These are phyloP conservation scores for Drosophila ambigua DNA, from an alignment of 1,140 invertebrate species.

Conservation along the genomic window DNA sequence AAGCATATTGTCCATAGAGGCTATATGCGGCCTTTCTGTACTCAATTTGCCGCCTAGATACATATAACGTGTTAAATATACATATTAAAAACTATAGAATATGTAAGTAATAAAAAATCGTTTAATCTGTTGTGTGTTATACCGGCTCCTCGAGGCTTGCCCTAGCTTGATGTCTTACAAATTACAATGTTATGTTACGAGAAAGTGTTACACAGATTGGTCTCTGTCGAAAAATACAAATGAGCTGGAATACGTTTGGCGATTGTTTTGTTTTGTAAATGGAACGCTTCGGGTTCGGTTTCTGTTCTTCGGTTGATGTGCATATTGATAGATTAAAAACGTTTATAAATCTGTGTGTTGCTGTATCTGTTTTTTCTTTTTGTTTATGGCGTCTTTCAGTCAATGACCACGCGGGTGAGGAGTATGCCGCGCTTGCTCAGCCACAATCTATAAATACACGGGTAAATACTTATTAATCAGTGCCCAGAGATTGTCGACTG, in stretches of 20 bases:
- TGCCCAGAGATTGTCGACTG: conserved; percentile 18
- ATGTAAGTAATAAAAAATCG: conserved; percentile 44
- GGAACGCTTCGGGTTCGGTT: conserved; percentile 66
- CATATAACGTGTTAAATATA: conserved; percentile 29
- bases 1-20: conserved; percentile 2
- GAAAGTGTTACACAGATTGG: conserved; percentile 34
- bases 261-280: conserved; percentile 43
- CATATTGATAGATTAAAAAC: conserved; percentile 67
- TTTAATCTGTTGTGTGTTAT: conserved; percentile 37
- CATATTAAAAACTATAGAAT: conserved; percentile 47
- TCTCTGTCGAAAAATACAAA: conserved; percentile 46
- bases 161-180: conserved; percentile 50
- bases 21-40: conserved; percentile 29
- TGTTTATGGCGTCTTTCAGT: conserved; percentile 84
- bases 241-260: conserved; percentile 75
- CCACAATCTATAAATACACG: conserved; percentile 86
- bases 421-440: conserved; percentile 88
- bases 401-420: conserved; percentile 87
- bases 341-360: conserved; percentile 32
- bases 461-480: conserved; percentile 12
- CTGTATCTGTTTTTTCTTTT: conserved; percentile 22
- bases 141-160: conserved; percentile 46
- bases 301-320: conserved; percentile 47
- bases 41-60: conserved; percentile 22
- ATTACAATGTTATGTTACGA: conserved; percentile 52